Evolutionary conservation across 2,113 vertebrate genomes (phyloP).

Genomic region (Peromyscus californicus): DNA sequence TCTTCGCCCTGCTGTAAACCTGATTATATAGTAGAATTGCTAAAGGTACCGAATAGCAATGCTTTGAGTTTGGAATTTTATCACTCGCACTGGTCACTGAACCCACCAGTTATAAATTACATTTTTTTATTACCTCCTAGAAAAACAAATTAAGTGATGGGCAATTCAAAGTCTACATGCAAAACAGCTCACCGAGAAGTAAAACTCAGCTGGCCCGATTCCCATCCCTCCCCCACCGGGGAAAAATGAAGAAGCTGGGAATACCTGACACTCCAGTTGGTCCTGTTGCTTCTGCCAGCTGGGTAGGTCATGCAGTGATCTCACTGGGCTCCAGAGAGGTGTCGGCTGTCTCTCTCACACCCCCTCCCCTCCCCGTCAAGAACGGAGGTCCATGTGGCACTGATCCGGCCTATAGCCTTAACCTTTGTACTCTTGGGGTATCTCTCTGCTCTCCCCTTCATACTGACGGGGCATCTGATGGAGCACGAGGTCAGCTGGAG

Average conservation of each 20-base stretch:
- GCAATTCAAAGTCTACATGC: slow-evolving; percentile 62
- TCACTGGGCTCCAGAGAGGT: background rate
- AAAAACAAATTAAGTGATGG: slow-evolving; percentile 78
- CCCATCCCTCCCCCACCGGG: background rate
- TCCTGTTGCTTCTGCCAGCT: background rate
- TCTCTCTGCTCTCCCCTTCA: background rate
- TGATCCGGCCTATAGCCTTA: background rate
- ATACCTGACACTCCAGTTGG: background rate
- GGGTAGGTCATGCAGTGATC: background rate
- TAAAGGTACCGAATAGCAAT: slow-evolving; percentile 57
- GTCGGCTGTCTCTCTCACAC: background rate
- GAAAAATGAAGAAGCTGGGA: slow-evolving; percentile 26
- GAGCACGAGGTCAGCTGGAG: background rate
- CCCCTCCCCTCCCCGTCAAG: background rate
- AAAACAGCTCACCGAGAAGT: slow-evolving; percentile 55
- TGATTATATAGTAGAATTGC: slow-evolving; percentile 43
- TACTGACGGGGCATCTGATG: background rate
- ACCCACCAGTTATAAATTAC: slow-evolving; percentile 75
- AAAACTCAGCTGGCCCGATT: slow-evolving; percentile 51
- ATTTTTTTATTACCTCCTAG: slow-evolving; percentile 76
- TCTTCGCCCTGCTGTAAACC: slow-evolving; percentile 66
- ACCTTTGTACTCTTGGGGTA: background rate
- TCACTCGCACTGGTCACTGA: slow-evolving; percentile 71
- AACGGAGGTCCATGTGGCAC: background rate
- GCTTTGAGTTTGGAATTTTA: slow-evolving; percentile 69